Evolutionary conservation across 2,888 invertebrate species (phyloP).

Genomic region (Ophion costatus): DNA sequence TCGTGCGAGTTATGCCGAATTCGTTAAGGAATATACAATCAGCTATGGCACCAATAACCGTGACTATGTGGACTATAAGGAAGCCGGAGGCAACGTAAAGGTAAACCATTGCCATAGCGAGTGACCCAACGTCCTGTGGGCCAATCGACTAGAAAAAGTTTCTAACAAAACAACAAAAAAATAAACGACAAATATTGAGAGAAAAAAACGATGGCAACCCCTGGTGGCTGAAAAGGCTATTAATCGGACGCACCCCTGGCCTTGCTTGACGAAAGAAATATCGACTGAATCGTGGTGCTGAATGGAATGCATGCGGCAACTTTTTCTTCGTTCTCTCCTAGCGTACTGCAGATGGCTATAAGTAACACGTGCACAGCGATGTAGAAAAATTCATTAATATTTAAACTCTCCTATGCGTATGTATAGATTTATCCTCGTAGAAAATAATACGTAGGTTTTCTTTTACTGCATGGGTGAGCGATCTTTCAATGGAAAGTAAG

Average conservation of each 20-base stretch:
- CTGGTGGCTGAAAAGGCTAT: conserved; percentile 29
- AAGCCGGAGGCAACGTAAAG: conserved; percentile 94
- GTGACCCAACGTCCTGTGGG: conserved; percentile 20
- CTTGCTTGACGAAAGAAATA: conserved; percentile 19
- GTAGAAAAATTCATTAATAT: conserved; percentile 28
- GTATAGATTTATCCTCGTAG: not conserved
- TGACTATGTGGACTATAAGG: conserved; percentile 95
- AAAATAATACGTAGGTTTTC: conserved; percentile 17
- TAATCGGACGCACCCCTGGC: conserved; percentile 40
- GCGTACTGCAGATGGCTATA: conserved; percentile 38
- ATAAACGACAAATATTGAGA: not conserved
- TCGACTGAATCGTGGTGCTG: conserved; percentile 9
- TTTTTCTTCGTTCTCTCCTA: conserved; percentile 7
- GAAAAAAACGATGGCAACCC: not conserved
- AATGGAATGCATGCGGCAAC: conserved; percentile 55
- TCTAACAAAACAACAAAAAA: not conserved
- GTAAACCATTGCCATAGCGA: conserved; percentile 85
- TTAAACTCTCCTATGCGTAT: not conserved
- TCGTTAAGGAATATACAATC: conserved; percentile 96
- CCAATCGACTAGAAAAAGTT: conserved; percentile 21
- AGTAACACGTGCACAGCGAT: conserved; percentile 42
- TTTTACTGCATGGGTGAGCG: conserved; percentile 40
- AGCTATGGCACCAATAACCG: conserved; percentile 96
- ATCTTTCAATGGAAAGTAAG: conserved; percentile 18
- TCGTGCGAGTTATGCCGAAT: conserved; percentile 94